A percentile compares a stretch with the other conserved stretches of the same genome.
phyloP scores from a whole-genome alignment of 2,888 invertebrate genomes.

The Lysandra bellargus region DNA sequence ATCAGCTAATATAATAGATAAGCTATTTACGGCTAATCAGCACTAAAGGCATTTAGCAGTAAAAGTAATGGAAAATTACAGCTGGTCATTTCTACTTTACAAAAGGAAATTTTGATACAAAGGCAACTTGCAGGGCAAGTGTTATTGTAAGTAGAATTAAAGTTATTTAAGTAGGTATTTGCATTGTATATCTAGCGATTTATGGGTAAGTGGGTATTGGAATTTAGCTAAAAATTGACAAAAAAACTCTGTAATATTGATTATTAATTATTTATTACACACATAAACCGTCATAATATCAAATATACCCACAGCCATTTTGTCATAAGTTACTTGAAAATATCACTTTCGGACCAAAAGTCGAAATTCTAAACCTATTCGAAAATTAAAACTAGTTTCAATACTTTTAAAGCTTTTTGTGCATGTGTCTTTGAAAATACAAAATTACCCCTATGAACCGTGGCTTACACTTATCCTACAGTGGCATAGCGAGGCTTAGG shows the following conservation, averaged over 20 bases:
- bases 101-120: no score
- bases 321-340: background rate
- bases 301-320: conserved; percentile 13
- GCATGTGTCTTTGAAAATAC: background rate
- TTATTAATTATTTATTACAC: background rate
- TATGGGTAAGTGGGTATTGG: background rate
- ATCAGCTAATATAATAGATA: background rate
- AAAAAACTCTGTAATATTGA: background rate
- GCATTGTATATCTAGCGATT: no score
- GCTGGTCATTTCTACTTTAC: background rate
- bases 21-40: background rate
- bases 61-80: background rate
- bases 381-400: background rate
- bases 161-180: no score
- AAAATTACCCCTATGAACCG: background rate
- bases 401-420: background rate
- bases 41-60: background rate
- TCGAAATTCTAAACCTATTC: background rate
- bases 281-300: background rate
- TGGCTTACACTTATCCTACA: background rate
- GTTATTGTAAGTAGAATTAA: no score
- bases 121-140: no score
- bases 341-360: background rate
- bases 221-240: background rate
- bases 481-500: background rate